phyloP scores from a whole-genome alignment of 1,140 invertebrate genomes.

The Trachymyrmex cornetzi region DNA sequence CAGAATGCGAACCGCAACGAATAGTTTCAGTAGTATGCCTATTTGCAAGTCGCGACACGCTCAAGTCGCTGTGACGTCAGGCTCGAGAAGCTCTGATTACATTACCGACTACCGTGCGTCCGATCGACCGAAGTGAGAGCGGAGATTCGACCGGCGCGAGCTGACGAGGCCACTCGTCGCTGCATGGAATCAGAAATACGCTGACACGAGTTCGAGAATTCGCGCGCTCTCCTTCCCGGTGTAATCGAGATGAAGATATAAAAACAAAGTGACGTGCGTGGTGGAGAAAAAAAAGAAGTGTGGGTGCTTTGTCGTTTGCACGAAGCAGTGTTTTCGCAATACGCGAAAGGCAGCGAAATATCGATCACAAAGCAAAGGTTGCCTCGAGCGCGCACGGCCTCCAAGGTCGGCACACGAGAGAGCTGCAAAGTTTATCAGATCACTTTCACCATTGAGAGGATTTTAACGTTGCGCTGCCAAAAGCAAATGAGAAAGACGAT shows the following conservation, averaged over 20 bases:
- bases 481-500: slow-evolving; percentile 26
- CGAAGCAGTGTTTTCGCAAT: not conserved
- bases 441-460: slow-evolving; percentile 74
- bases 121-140: slow-evolving; percentile 43
- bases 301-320: not conserved
- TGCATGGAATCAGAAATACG: not conserved
- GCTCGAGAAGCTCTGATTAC: slow-evolving; percentile 41
- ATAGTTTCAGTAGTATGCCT: slow-evolving; percentile 53
- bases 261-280: not conserved
- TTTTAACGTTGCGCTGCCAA: not conserved
- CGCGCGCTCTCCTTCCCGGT: not conserved
- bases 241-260: not conserved
- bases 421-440: slow-evolving; percentile 51
- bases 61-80: slow-evolving; percentile 45
- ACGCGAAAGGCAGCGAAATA: not conserved
- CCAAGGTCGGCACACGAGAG: slow-evolving; percentile 68
- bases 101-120: slow-evolving; percentile 16
- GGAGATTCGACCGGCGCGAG: not conserved
- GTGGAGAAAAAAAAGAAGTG: not conserved
- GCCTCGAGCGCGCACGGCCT: not conserved
- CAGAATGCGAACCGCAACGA: slow-evolving; percentile 37
- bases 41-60: slow-evolving; percentile 64
- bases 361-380: slow-evolving; percentile 59
- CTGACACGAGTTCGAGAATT: not conserved
- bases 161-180: not conserved